These are phyloP conservation scores for Stigmatopora argus DNA, from an alignment of 2,113 vertebrate species.

Conservation along the genomic window DNA sequence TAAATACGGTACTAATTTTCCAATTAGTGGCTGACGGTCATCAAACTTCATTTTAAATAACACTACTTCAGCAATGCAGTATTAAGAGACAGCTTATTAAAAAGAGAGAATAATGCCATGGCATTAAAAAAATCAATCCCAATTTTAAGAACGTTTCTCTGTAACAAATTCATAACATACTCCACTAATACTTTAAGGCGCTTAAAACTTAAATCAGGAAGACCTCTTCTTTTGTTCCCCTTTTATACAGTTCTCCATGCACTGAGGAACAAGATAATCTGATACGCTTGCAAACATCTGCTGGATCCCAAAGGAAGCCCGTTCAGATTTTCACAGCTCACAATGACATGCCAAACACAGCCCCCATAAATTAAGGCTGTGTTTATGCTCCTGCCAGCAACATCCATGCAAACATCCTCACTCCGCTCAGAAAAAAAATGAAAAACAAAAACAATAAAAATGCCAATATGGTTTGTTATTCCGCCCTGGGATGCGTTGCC, in stretches of 20 bases:
- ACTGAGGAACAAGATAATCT: slow-evolving; percentile 15
- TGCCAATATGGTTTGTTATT: background rate
- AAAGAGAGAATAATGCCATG: background rate
- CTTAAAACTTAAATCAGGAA: slow-evolving; percentile 3
- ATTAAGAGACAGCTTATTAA: background rate
- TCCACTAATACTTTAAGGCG: slow-evolving; percentile 19
- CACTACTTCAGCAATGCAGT: too few species aligned
- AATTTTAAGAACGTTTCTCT: background rate
- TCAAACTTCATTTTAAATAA: too few species aligned
- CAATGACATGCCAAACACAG: slow-evolving; percentile 25
- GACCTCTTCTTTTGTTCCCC: slow-evolving; percentile 19
- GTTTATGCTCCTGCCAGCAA: background rate
- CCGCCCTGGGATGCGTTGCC: background rate
- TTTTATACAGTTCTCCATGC: slow-evolving; percentile 20
- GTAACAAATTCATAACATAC: slow-evolving; percentile 3
- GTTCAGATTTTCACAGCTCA: slow-evolving; percentile 23
- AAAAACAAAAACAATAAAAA: background rate
- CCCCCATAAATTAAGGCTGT: slow-evolving; percentile 8
- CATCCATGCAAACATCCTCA: background rate
- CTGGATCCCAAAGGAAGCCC: slow-evolving; percentile 22
- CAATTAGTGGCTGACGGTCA: too few species aligned
- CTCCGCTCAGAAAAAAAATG: background rate
- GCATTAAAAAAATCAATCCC: background rate
- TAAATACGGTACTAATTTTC: too few species aligned
- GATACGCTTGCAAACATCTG: slow-evolving; percentile 20